Conservation (phyloP, 2,888 invertebrate species). For the Gastracanthus pulcherrimus region DNA sequence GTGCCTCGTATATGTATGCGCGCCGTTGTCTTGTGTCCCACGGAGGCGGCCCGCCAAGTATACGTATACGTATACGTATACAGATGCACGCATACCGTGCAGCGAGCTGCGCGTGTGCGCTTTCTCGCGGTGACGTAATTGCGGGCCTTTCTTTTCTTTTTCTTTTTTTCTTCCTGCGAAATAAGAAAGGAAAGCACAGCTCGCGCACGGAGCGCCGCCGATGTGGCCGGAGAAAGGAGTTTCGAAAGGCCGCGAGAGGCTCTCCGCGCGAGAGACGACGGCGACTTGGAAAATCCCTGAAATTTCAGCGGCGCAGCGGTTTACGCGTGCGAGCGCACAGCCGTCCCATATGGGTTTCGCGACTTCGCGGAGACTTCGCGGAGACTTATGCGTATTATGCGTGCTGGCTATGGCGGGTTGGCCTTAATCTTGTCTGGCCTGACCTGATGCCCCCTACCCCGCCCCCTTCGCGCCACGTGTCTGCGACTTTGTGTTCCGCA, state of each 20-base stretch:
- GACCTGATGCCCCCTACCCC: no score
- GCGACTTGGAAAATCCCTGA: slow-evolving; percentile 30
- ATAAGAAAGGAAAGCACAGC: slow-evolving; percentile 40
- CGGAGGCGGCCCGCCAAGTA: no score
- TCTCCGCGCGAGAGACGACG: background rate
- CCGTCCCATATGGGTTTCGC: background rate
- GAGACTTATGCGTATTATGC: slow-evolving; percentile 7
- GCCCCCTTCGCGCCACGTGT: no score
- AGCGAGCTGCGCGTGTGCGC: background rate
- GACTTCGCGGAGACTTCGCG: background rate
- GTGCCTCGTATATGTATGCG: background rate
- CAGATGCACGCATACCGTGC: background rate
- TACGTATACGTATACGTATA: background rate
- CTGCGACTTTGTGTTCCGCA: no score
- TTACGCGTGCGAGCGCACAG: background rate
- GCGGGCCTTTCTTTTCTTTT: slow-evolving; percentile 35
- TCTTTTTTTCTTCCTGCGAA: slow-evolving; percentile 24
- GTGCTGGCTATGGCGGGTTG: no score
- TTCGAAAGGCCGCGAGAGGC: slow-evolving; percentile 8
- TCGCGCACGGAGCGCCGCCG: background rate
- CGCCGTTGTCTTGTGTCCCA: no score
- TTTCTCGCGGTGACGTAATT: slow-evolving; percentile 45
- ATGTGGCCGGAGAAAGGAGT: slow-evolving; percentile 39
- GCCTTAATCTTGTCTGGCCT: no score
- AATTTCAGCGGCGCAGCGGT: background rate